phyloP scores from a whole-genome alignment of 2,113 vertebrate genomes.

The Corvus hawaiiensis region DNA sequence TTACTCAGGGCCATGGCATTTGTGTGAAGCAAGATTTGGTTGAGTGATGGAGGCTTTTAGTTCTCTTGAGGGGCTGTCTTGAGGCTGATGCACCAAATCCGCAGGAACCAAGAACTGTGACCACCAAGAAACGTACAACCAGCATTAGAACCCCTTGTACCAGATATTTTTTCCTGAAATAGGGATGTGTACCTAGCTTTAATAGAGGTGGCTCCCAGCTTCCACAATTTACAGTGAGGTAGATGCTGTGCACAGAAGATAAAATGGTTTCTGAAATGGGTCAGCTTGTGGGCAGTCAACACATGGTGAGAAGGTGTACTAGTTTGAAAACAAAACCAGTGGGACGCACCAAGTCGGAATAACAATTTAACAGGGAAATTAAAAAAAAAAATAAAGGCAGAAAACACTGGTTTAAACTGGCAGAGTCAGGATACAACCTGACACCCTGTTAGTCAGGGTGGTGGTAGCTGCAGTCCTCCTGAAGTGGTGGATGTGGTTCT shows the following conservation, averaged over 20 bases:
- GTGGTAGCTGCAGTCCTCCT: too few relatives aligned
- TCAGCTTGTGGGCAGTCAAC: neutral
- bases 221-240: neutral
- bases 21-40: neutral
- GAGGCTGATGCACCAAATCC: neutral
- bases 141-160: neutral
- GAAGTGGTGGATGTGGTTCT: too few relatives aligned
- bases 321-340: too few relatives aligned
- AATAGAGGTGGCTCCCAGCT: neutral
- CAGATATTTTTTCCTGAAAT: neutral
- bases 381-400: too few relatives aligned
- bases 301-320: neutral
- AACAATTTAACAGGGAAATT: too few relatives aligned
- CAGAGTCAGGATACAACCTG: too few relatives aligned
- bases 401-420: too few relatives aligned
- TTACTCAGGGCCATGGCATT: neutral
- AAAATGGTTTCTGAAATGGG: neutral
- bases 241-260: neutral
- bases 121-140: neutral
- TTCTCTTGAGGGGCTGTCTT: neutral
- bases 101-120: neutral
- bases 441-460: too few relatives aligned
- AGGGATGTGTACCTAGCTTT: neutral
- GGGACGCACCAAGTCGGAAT: too few relatives aligned
- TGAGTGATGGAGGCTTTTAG: neutral